Base-by-base conservation (phyloP, 2,113 vertebrate genomes). In the Mesitornis unicolor region DNA sequence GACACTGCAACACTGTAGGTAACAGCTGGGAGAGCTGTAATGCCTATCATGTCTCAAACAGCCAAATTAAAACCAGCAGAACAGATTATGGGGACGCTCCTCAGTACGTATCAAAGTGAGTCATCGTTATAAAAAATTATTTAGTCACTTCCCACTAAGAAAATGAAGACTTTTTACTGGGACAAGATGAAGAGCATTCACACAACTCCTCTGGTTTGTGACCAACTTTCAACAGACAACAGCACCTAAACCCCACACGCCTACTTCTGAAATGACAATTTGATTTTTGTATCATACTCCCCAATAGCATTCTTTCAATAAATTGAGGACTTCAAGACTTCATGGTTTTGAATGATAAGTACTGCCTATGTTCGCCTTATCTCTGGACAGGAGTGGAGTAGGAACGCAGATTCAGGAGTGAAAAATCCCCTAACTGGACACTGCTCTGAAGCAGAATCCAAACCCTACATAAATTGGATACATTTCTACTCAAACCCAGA, bases 301-400 rank as follows among this genome's bases (percentile, higher is more conserved):
- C n/a, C n/a, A n/a, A n/a, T n/a, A n/a, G 1, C 22, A 7, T 69
- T 74, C 81, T 40, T 54, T 45, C 59, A 56, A 9, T 9, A 28
- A 1, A 7, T 5, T 9, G 16, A 59, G 43, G 4, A 26, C 8
- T 29, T 28, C 0, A 13, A 36, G 31, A 35, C 28, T 28, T 18
- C 16, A 68, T 33, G 10, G 10, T 25, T 63, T 24, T 35, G 28
- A 11, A 13, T 25, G 3, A 1, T 9, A 45, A 20, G 2, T 13
- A 17, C 1, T 50, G 40, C 24, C 70, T 68, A 16, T 18, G 11
- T 20, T 68, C 48, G 51, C 17, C 40, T 35, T 21, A 38, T 4
- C 25, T 45, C 16, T 68, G 15, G 6, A 21, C 20, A 71, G 38
- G 4, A 38, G 31, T 3, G 13, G 16, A 73, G 40, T 7, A 28